A percentile compares a stretch with the other conserved stretches of the same genome.
Conservation (phyloP, 1,140 invertebrate genomes). For the Anagrus nilaparvatae region DNA sequence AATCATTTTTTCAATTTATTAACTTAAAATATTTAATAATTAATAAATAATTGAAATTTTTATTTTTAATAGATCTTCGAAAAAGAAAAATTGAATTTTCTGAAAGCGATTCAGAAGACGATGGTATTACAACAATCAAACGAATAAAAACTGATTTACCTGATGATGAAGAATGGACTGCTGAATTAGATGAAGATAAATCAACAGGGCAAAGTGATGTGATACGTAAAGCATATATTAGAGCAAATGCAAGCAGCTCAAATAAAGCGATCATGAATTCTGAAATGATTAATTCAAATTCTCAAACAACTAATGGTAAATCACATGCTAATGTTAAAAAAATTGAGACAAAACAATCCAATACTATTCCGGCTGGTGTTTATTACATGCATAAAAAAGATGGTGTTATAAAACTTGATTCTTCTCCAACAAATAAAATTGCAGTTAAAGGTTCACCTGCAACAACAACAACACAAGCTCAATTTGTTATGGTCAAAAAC, state of each 20-base stretch:
- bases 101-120: constrained; percentile 43
- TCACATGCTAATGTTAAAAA: constrained; percentile 45
- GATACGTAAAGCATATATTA: constrained; percentile 37
- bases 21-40: constrained; percentile 2
- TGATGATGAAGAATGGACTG: constrained; percentile 41
- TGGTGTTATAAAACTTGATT: constrained; percentile 56
- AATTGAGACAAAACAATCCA: constrained; percentile 62
- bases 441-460: constrained; percentile 28
- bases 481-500: constrained; percentile 39
- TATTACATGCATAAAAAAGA: constrained; percentile 68
- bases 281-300: constrained; percentile 3
- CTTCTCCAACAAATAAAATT: constrained; percentile 46
- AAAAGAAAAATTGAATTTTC: constrained; percentile 36
- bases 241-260: constrained; percentile 32
- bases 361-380: constrained; percentile 54
- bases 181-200: constrained; percentile 39
- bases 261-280: constrained; percentile 23
- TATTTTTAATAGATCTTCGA: constrained; percentile 28
- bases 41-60: too few species aligned
- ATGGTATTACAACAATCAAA: constrained; percentile 28
- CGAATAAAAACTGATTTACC: constrained; percentile 41
- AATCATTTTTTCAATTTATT: too few species aligned
- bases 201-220: constrained; percentile 32
- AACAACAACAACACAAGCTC: constrained; percentile 22
- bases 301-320: constrained; percentile 46